Conservation (phyloP, 2,113 vertebrate genomes). For the Protomyctophum bolini region DNA sequence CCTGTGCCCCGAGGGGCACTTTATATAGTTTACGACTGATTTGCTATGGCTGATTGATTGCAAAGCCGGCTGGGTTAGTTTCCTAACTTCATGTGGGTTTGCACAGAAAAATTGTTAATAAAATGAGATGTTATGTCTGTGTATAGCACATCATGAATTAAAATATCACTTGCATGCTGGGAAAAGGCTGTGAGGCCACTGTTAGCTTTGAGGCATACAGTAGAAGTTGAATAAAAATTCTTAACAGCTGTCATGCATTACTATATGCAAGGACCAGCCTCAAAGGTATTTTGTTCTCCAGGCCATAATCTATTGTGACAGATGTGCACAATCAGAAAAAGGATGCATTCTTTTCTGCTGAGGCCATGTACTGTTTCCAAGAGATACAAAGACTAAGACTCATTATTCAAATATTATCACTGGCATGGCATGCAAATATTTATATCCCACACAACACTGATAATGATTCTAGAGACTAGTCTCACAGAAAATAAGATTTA, state of each 20-base stretch:
- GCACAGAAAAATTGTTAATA: not conserved
- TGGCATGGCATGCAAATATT: slow-evolving; percentile 1
- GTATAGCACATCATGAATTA: not conserved
- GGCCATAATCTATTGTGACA: slow-evolving; percentile 67
- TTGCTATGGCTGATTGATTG: not conserved
- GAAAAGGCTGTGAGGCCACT: slow-evolving; percentile 38
- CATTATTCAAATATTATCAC: slow-evolving; percentile 31
- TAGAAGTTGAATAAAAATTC: slow-evolving; percentile 22
- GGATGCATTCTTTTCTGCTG: slow-evolving; percentile 63
- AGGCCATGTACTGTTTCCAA: slow-evolving; percentile 44
- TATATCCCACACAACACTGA: slow-evolving; percentile 15
- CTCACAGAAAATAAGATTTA: not conserved
- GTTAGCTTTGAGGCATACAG: slow-evolving; percentile 41
- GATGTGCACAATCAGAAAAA: slow-evolving; percentile 64
- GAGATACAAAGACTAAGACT: slow-evolving; percentile 20
- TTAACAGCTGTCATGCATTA: slow-evolving; percentile 75
- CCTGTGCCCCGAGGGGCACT: too few species aligned
- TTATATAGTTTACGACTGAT: not conserved
- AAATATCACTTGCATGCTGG: slow-evolving; percentile 2
- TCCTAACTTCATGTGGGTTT: not conserved
- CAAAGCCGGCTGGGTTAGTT: not conserved
- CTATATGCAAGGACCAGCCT: slow-evolving; percentile 35
- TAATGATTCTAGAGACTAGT: not conserved
- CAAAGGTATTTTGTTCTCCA: slow-evolving; percentile 56
- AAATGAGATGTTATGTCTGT: not conserved